phyloP scores from a whole-genome alignment of 2,113 vertebrate genomes.

The Tamias sibiricus region DNA sequence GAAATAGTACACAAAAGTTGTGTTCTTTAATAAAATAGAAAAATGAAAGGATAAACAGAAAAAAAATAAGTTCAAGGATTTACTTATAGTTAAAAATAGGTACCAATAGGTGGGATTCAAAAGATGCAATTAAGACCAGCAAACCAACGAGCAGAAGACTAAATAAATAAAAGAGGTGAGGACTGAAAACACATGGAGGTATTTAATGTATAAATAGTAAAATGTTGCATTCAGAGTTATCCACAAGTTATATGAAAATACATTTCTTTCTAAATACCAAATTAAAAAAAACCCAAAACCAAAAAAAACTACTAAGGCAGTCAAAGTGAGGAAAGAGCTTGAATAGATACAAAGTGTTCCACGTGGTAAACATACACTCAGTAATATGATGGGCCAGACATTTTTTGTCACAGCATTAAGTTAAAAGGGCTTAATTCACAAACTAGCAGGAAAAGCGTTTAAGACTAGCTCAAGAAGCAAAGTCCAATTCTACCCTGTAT shows the following conservation, averaged over 20 bases:
- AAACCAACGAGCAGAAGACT: not conserved
- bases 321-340: not conserved
- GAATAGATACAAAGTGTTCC: not conserved
- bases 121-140: not conserved
- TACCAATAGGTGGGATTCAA: not conserved
- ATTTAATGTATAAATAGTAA: not conserved
- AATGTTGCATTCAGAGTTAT: not conserved
- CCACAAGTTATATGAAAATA: not conserved
- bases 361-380: not conserved
- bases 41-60: not conserved
- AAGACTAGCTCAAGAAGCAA: not conserved
- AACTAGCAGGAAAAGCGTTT: not conserved
- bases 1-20: not conserved
- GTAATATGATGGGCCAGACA: not conserved
- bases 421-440: not conserved
- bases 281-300: not conserved
- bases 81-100: not conserved
- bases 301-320: not conserved
- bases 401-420: not conserved
- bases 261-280: not conserved
- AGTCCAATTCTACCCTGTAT: rapidly evolving
- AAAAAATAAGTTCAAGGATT: not conserved
- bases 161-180: not conserved
- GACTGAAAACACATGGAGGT: not conserved
- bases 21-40: not conserved